Conservation (phyloP, 2,797 vertebrate genomes). For the Lophius americanus region DNA sequence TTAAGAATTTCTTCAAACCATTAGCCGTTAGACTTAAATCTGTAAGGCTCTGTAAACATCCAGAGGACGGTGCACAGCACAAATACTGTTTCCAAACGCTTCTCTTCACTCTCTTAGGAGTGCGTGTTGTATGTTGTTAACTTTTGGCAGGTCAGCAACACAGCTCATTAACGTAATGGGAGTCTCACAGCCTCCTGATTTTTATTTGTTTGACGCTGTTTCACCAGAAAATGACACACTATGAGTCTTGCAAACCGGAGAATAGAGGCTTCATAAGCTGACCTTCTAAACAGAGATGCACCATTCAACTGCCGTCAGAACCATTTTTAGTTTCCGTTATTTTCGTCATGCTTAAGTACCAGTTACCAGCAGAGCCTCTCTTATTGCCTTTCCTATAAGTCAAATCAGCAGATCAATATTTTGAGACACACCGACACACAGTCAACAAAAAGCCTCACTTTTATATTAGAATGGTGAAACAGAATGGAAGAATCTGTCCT, state of each 20-base stretch:
- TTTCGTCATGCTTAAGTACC: neutral
- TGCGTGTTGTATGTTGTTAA: conserved; percentile 27
- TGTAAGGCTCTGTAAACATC: conserved; percentile 38
- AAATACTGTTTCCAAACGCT: conserved; percentile 14
- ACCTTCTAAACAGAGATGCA: neutral
- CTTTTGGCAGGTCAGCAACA: conserved; percentile 44
- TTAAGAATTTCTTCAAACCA: conserved; percentile 44
- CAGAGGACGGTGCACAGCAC: conserved; percentile 31
- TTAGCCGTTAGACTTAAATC: conserved; percentile 60
- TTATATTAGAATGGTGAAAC: conserved; percentile 15
- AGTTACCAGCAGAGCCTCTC: too few relatives aligned
- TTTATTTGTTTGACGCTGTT: conserved; percentile 35
- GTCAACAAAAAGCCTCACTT: conserved; percentile 1
- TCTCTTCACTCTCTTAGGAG: conserved; percentile 1
- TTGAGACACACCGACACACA: conserved; percentile 7
- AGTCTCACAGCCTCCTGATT: conserved; percentile 44
- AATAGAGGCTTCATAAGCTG: conserved; percentile 3
- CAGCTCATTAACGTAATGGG: conserved; percentile 68
- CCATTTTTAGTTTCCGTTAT: neutral
- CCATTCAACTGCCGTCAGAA: neutral
- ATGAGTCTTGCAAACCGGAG: conserved; percentile 9
- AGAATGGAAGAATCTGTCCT: conserved; percentile 3
- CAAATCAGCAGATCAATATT: conserved; percentile 8
- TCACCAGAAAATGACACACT: conserved; percentile 48
- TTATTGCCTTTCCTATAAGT: neutral